Base-by-base conservation (phyloP, 2,888 invertebrate genomes). In the Kryphioiulus occultus region DNA sequence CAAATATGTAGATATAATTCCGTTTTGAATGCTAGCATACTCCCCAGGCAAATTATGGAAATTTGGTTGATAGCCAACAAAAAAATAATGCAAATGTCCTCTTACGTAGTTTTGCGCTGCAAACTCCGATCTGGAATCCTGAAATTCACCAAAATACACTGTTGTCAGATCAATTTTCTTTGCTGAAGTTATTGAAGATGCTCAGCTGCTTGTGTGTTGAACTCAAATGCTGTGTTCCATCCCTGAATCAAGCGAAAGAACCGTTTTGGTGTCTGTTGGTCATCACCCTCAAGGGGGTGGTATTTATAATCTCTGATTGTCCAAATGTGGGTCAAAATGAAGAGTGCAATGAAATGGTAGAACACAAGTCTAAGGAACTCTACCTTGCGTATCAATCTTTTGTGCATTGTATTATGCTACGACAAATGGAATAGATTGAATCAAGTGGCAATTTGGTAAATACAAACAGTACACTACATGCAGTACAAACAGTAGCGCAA, bases 331-430 rank as follows among this genome's bases (percentile, higher is more conserved):
- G 85, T 85, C 85, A 85, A 39, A 85, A 85, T 85, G 85, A 85
- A 85, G 85, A 85, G 85, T 85, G 85, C 85, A 85, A 85, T 85
- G 85, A 85, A 85, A 85, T 85, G 85, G 85, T 42, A 85, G 44
- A 85, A 85, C 85, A 85, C 85, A 22, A 85, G 85, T 42, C 85
- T 85, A 85, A 44, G 85, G 78, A 78, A 78, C 78, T 78, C 78
- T 78, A 78, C 85, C n/a, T 22, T 85, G 39, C 22, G 44, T 44
- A 19, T 85, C 42, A n/a, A 17, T 85, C 85, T 22, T 42, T 85
- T 85, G 30, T 30, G 39, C 85, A 42, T 85, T 85, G 85, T 39
- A 19, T 85, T 39, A 19, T 22, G 17, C 44, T 35, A 85, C 30
- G 78, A 78, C 30, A 78, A 78, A 78, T 78, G 7, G 30, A 78